Evolutionary conservation across 1,140 invertebrate species (phyloP).

Genomic region (Diploscapter pachys): DNA sequence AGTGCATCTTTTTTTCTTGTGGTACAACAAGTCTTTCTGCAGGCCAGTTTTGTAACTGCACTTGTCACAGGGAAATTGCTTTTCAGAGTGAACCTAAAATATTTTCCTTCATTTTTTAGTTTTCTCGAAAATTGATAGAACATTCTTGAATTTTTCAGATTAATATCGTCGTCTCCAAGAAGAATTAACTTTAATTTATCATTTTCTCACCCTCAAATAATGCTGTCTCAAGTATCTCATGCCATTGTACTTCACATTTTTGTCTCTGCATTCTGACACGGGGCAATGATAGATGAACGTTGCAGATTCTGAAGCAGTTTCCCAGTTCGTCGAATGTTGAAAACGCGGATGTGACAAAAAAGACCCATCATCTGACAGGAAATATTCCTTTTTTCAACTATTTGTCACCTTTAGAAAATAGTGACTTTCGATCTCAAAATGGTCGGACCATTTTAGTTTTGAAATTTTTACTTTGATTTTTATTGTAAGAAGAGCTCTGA

Average conservation of each 20-base stretch:
- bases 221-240: slow-evolving; percentile 8
- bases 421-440: neutral
- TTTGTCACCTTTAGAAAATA: neutral
- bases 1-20: slow-evolving; percentile 4
- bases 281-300: slow-evolving; percentile 6
- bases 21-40: neutral
- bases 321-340: no score
- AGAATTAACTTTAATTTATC: neutral
- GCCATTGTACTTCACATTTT: neutral
- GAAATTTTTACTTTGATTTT: neutral
- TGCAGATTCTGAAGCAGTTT: neutral
- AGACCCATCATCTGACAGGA: neutral
- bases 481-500: neutral
- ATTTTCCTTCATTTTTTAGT: no score
- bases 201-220: neutral
- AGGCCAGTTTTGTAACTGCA: neutral
- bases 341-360: no score
- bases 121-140: neutral
- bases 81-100: neutral
- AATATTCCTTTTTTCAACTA: neutral
- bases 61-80: neutral
- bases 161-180: neutral
- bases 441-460: neutral
- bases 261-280: neutral
- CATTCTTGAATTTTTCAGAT: neutral